These are phyloP conservation scores for Cherax destructor DNA, from an alignment of 1,140 invertebrate genomes.

Conservation along the genomic window DNA sequence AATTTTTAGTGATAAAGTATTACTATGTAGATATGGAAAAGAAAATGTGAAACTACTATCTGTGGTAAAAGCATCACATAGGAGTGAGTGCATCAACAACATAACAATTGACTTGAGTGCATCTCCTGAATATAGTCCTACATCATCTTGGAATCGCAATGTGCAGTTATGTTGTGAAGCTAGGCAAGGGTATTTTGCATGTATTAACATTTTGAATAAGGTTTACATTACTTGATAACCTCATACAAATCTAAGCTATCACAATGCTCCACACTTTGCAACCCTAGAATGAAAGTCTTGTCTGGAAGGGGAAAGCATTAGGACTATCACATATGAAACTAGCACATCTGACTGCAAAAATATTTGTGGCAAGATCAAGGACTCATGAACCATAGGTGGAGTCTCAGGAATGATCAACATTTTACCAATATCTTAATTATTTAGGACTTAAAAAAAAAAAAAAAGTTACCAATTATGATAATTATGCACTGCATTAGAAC, in stretches of 20 bases:
- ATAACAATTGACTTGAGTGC: conserved; percentile 29
- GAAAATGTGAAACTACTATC: neutral
- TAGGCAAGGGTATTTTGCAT: neutral
- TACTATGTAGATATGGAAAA: neutral
- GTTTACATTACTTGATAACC: neutral
- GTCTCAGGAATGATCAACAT: conserved; percentile 39
- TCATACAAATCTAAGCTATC: neutral
- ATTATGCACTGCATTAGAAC: no score
- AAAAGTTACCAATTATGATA: no score
- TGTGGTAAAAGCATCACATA: neutral
- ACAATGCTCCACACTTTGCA: conserved; percentile 35
- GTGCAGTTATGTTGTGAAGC: conserved; percentile 8
- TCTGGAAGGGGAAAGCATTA: conserved; percentile 65
- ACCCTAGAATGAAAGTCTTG: conserved; percentile 43
- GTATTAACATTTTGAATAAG: neutral
- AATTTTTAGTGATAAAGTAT: neutral
- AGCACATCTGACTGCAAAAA: conserved; percentile 70
- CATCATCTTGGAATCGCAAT: conserved; percentile 41
- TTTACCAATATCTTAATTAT: neutral
- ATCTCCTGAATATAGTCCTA: conserved; percentile 51
- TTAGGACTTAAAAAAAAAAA: neutral
- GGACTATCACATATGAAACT: conserved; percentile 69
- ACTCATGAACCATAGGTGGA: conserved; percentile 48
- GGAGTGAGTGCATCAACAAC: neutral
- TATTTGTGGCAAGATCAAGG: conserved; percentile 58